Evolutionary conservation across 2,113 vertebrate species (phyloP), one percentile per base, ranked within the genome.

Genomic region (Zapornia atra): DNA sequence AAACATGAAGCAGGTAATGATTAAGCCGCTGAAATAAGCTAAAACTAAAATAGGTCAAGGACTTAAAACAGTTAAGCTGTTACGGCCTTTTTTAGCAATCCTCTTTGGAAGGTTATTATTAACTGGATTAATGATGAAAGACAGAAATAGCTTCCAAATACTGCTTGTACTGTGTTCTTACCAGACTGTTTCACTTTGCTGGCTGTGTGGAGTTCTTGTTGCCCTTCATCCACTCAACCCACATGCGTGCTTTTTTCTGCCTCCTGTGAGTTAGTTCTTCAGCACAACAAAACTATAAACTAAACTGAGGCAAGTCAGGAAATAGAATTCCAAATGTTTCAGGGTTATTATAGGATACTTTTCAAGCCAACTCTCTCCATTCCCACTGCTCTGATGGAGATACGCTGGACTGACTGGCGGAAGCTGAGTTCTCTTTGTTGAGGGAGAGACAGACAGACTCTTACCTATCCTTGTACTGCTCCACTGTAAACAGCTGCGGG

Each of bases 71-170:
- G 79, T 85, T 96, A 89, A 97, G 91, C 94, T 82, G 38, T 64
- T 13, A 10, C 9, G n/a, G 90, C 48, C 38, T 60, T 80, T 84
- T 76, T 73, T 75, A 59, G 11, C 84, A 95, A 95, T 97, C 97
- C 86, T 96, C 97, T 97, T 96, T 95, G 76, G 64, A 69, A 78
- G 59, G 86, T 66, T 94, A 82, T 96, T 94, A 85, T 92, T 96
- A 94, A 70, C 72, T 61, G 83, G 95, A 91, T 97, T 97, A 96
- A 82, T 46, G 38, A 10, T 28, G 69, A 48, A 70, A 83, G 91
- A 57, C 63, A 75, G 50, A 94, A 94, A 83, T 93, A 94, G 72
- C 50, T 87, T 88, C 72, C 64, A 94, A 94, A 82, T 78, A 20
- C 81, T 78, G 33, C 70, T 90, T 84, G 53, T 63, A 26, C 50